Evolutionary conservation across 2,113 vertebrate genomes (phyloP).

Genomic region (Papio anubis): DNA sequence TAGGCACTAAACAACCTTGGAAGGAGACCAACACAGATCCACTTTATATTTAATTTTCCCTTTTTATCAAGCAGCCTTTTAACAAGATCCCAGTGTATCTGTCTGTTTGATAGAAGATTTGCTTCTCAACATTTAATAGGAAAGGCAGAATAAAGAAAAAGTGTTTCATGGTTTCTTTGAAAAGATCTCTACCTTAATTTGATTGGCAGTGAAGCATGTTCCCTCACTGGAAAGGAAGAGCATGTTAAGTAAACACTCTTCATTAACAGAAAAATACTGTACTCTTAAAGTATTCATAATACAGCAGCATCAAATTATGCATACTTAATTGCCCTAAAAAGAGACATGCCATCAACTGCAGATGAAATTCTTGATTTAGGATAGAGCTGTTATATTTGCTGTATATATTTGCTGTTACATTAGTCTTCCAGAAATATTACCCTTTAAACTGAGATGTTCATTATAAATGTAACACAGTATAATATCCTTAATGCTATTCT

Average conservation of each 20-base stretch:
- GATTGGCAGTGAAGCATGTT: not conserved
- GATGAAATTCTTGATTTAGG: slow-evolving; percentile 57
- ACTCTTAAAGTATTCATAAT: not conserved
- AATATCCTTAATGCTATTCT: not conserved
- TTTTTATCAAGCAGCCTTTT: slow-evolving; percentile 2
- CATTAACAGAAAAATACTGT: slow-evolving; percentile 37
- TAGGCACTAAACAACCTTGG: not conserved
- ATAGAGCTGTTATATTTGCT: not conserved
- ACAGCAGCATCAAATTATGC: not conserved
- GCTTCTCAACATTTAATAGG: not conserved
- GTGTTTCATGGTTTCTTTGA: not conserved
- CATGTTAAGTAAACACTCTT: slow-evolving; percentile 29
- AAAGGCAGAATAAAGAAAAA: slow-evolving; percentile 50
- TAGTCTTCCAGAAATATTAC: slow-evolving; percentile 29
- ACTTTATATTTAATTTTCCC: not conserved
- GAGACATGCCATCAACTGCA: not conserved
- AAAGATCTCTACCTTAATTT: not conserved
- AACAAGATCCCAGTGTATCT: not conserved
- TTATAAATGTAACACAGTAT: not conserved
- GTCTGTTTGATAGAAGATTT: not conserved
- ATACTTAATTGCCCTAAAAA: slow-evolving; percentile 53
- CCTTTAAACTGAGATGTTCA: not conserved
- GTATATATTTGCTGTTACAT: not conserved
- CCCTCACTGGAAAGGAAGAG: not conserved
- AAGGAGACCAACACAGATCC: not conserved